Evolutionary conservation across 2,797 vertebrate genomes (phyloP).

Genomic region (Limosa lapponica): DNA sequence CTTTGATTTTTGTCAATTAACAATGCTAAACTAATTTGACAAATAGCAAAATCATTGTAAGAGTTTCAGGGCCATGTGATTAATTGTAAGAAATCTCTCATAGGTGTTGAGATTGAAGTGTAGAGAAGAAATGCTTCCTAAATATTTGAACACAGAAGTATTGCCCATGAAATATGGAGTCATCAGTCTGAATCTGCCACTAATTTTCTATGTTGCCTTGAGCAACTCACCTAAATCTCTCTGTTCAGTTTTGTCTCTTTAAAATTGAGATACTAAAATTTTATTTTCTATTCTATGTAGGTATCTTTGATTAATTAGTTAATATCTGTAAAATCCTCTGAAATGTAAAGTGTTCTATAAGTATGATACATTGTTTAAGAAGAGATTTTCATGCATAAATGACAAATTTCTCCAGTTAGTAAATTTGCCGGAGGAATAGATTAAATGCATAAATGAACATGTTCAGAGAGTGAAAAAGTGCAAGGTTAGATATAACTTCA

Average conservation of each 20-base stretch:
- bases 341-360: neutral
- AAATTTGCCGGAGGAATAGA: neutral
- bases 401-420: neutral
- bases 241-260: neutral
- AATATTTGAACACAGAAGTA: neutral
- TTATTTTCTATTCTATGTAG: neutral
- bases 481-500: neutral
- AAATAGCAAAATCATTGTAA: neutral
- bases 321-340: neutral
- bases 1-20: neutral
- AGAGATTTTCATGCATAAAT: neutral
- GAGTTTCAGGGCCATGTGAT: neutral
- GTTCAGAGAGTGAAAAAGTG: neutral
- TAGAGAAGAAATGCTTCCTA: neutral
- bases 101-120: neutral
- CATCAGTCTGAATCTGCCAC: neutral
- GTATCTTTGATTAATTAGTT: neutral
- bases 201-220: neutral
- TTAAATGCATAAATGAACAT: conserved; percentile 15
- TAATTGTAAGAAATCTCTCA: neutral
- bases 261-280: neutral
- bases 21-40: neutral
- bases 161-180: neutral
- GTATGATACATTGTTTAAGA: neutral
- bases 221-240: neutral